Evolutionary conservation across 2,888 invertebrate genomes (phyloP).

Genomic region (Tipula lateralis): DNA sequence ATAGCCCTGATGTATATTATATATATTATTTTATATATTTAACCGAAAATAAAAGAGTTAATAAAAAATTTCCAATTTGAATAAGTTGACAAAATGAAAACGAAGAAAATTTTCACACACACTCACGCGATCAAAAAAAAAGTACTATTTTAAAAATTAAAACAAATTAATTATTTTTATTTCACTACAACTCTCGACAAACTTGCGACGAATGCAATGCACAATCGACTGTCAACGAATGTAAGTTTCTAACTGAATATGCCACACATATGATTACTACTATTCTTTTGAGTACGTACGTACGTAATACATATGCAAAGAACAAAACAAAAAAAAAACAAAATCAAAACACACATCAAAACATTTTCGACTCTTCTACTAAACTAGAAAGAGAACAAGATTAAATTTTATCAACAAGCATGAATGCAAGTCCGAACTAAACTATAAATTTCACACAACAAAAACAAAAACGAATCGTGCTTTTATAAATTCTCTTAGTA

Average conservation of each 20-base stretch:
- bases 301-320: not conserved
- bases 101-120: not conserved
- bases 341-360: slow-evolving; percentile 13
- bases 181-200: not conserved
- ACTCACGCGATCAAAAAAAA: too few species aligned
- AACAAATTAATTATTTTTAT: not conserved
- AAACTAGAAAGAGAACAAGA: slow-evolving; percentile 14
- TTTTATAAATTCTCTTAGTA: not conserved
- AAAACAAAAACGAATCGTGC: not conserved
- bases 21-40: too few species aligned
- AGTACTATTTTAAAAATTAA: not conserved
- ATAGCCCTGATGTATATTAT: not conserved
- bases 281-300: not conserved
- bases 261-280: slow-evolving; percentile 3
- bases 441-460: not conserved
- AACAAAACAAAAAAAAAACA: not conserved
- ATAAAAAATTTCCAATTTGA: not conserved
- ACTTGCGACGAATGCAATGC: slow-evolving; percentile 9
- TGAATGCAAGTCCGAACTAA: slow-evolving; percentile 26
- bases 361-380: not conserved
- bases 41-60: not conserved
- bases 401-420: slow-evolving; percentile 2
- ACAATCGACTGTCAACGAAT: slow-evolving; percentile 28
- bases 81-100: not conserved
- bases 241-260: slow-evolving; percentile 27